Conservation (phyloP, 2,888 invertebrate genomes). For the Ceriagrion tenellum region DNA sequence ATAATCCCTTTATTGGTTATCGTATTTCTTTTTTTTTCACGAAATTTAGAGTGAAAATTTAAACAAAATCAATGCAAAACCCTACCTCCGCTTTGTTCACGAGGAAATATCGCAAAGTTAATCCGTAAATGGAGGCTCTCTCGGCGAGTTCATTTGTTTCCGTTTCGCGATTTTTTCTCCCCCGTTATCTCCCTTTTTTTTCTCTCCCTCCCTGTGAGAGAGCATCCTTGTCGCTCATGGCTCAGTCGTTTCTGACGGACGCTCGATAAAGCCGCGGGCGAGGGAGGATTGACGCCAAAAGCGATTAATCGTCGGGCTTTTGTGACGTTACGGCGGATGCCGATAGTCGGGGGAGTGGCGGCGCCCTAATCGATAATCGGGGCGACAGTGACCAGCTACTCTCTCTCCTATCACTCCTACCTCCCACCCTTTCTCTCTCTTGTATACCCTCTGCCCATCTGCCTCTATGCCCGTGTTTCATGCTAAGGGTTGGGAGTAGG, state of each 20-base stretch:
- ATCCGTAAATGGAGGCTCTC: too few species aligned
- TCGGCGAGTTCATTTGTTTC: not conserved
- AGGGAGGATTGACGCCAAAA: not conserved
- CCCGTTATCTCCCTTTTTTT: not conserved
- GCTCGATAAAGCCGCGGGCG: not conserved
- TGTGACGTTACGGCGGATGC: not conserved
- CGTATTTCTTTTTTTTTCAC: too few species aligned
- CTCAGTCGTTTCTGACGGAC: not conserved
- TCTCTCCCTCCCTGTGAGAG: not conserved
- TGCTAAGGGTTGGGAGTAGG: too few species aligned
- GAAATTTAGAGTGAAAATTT: too few species aligned
- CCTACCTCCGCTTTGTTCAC: too few species aligned
- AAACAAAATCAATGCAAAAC: too few species aligned
- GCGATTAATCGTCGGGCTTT: constrained; percentile 16
- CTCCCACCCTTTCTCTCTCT: not conserved
- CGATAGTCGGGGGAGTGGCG: not conserved
- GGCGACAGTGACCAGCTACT: not conserved
- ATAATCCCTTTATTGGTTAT: too few species aligned
- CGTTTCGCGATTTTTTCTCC: not conserved
- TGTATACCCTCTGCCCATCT: too few species aligned
- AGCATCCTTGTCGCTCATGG: not conserved
- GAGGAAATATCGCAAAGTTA: not conserved
- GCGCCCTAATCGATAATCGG: not conserved
- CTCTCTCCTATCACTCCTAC: not conserved
- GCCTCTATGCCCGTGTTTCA: too few species aligned